phyloP scores from a whole-genome alignment of 2,113 vertebrate genomes.

The Tinamus guttatus region DNA sequence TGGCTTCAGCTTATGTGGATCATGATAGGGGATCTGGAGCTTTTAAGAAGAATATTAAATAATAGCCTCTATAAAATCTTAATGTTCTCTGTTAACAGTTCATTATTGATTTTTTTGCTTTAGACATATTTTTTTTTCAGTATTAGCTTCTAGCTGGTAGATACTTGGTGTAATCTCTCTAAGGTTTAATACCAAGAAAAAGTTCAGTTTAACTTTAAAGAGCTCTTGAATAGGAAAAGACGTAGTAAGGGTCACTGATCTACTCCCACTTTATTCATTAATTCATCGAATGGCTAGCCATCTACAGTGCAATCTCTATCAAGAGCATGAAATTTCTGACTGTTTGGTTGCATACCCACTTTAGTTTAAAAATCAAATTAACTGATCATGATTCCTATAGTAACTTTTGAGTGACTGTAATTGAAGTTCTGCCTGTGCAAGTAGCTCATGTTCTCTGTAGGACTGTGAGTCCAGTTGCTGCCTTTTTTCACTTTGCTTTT shows the following conservation, averaged over 20 bases:
- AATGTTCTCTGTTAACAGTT: background rate
- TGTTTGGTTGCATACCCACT: background rate
- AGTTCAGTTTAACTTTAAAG: background rate
- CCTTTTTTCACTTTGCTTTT: background rate
- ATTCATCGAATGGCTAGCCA: background rate
- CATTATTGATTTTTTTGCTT: background rate
- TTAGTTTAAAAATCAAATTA: background rate
- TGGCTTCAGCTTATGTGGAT: background rate
- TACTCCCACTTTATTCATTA: background rate
- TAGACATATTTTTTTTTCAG: background rate
- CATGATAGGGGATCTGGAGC: fast-evolving
- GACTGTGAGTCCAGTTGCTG: background rate
- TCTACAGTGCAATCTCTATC: background rate
- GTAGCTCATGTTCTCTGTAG: background rate
- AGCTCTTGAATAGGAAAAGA: background rate
- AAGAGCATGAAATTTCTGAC: background rate
- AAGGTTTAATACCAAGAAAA: background rate
- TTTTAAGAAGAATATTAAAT: background rate
- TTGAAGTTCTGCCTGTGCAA: background rate
- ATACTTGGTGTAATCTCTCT: background rate
- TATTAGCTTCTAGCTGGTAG: background rate
- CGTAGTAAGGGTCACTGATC: background rate
- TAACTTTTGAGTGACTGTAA: background rate
- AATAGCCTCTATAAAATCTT: background rate
- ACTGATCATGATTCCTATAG: background rate